Percentiles rank a stretch among this genome's conserved stretches.
phyloP scores from a whole-genome alignment of 2,797 vertebrate genomes.

The Cryptoblepharus egeriae region DNA sequence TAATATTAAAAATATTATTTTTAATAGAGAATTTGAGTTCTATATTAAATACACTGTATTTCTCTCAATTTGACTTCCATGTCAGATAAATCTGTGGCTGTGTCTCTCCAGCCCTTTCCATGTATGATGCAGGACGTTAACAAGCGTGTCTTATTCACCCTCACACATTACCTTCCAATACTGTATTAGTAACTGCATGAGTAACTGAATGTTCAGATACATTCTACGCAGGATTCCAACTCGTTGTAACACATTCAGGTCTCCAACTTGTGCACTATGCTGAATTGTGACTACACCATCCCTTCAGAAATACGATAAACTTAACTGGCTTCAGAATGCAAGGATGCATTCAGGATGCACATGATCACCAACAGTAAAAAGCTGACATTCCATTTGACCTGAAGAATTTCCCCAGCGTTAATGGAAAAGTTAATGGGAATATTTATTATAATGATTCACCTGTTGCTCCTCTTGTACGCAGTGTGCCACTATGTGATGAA shows the following conservation, averaged over 20 bases:
- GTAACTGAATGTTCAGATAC: neutral
- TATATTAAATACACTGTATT: too few relatives aligned
- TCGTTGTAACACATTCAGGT: too few relatives aligned
- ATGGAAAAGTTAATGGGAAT: neutral
- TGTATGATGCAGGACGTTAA: too few relatives aligned
- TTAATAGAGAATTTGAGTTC: neutral
- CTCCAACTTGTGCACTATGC: neutral
- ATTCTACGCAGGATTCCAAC: neutral
- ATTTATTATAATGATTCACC: slow-evolving; percentile 75
- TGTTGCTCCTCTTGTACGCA: slow-evolving; percentile 90
- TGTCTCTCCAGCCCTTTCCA: too few relatives aligned
- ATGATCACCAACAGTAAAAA: neutral
- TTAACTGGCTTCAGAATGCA: neutral
- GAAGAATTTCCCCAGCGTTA: neutral
- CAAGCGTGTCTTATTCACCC: too few relatives aligned
- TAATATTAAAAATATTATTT: too few relatives aligned
- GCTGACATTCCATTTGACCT: neutral
- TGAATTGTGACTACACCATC: neutral
- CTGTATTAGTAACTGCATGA: neutral
- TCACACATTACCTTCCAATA: too few relatives aligned
- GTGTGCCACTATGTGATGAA: slow-evolving; percentile 90
- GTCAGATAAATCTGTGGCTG: neutral
- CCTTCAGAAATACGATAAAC: neutral
- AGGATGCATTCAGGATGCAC: neutral
- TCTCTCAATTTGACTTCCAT: neutral